Evolutionary conservation across 2,888 invertebrate genomes (phyloP).

Genomic region (Auanema freiburgensis): DNA sequence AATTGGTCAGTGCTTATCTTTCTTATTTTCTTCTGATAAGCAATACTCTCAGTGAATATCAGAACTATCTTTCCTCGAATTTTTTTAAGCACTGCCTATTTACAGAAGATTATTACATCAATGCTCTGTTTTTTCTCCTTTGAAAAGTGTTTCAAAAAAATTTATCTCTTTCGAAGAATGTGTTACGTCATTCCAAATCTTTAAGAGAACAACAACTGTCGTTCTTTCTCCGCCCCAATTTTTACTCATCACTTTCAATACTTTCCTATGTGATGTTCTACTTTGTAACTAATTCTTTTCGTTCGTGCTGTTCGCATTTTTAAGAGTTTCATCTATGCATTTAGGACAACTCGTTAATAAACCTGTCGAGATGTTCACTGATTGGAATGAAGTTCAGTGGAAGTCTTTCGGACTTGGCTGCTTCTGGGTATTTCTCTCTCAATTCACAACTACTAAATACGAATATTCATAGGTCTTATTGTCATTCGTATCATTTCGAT

Average conservation of each 20-base stretch:
- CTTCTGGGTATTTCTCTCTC: slow-evolving; percentile 12
- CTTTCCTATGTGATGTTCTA: neutral
- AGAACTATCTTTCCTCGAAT: too few relatives aligned
- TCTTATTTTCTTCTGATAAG: slow-evolving; percentile 11
- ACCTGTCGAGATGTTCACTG: neutral
- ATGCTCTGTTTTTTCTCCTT: neutral
- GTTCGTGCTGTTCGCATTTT: neutral
- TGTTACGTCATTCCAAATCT: too few relatives aligned
- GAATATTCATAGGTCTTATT: slow-evolving; percentile 36
- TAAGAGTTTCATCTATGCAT: neutral
- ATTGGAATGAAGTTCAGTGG: slow-evolving; percentile 16
- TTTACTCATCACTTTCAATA: neutral
- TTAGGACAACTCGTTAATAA: neutral
- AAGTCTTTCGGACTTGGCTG: slow-evolving; percentile 16
- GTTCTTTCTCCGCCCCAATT: neutral
- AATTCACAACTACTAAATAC: neutral
- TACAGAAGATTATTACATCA: neutral
- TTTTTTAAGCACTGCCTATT: neutral
- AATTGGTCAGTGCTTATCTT: neutral
- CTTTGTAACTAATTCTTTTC: neutral
- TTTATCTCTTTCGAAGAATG: neutral
- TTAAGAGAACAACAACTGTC: neutral
- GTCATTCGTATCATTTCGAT: slow-evolving; percentile 55
- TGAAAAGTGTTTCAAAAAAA: neutral
- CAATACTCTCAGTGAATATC: too few relatives aligned